phyloP scores from a whole-genome alignment of 1,140 invertebrate genomes.

The Pinna nobilis region DNA sequence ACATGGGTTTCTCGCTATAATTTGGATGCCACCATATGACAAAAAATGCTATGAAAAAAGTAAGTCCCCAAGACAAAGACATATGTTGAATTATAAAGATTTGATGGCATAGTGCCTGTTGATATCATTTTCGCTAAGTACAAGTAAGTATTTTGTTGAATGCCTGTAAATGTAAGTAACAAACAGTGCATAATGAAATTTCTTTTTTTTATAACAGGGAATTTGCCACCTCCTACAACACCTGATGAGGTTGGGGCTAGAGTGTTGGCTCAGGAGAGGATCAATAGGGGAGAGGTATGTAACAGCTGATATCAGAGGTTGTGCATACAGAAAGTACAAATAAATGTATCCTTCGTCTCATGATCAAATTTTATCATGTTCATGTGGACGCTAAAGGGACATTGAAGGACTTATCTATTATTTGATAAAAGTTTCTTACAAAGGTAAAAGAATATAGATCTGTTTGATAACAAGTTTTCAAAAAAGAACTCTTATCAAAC shows the following conservation, averaged over 20 bases:
- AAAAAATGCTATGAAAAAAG: no score
- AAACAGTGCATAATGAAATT: background rate
- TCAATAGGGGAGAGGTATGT: conserved; percentile 72
- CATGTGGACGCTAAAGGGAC: no score
- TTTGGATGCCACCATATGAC: no score
- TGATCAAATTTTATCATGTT: background rate
- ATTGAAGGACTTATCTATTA: no score
- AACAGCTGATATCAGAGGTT: background rate
- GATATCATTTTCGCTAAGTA: background rate
- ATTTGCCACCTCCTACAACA: conserved; percentile 96
- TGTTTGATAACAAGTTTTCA: no score
- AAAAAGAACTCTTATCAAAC: no score
- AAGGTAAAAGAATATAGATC: no score
- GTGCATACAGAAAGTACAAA: background rate
- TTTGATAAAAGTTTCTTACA: no score
- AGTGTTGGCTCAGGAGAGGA: conserved; percentile 86
- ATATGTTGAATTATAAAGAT: no score
- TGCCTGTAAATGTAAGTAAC: background rate
- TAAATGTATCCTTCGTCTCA: background rate
- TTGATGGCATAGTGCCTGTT: background rate
- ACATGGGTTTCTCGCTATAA: no score
- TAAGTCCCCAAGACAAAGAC: no score
- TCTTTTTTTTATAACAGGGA: conserved; percentile 56
- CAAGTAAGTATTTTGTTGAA: background rate
- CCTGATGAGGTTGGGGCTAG: conserved; percentile 97